Evolutionary conservation across 2,888 invertebrate genomes (phyloP), one percentile per base, ranked within the genome.

Genomic region (Lobophora halterata): DNA sequence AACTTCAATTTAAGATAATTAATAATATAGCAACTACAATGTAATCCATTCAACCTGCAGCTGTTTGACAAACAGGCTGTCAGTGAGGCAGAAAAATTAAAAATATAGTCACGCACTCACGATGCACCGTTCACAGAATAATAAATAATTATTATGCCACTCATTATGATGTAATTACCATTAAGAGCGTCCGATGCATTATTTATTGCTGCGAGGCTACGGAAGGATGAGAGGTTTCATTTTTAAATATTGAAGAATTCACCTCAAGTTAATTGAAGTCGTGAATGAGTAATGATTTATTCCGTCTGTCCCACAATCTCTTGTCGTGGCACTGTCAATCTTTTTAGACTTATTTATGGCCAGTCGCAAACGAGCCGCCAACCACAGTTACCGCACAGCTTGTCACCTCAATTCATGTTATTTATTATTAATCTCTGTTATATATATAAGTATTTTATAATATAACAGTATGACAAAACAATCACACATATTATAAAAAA

Each of bases 91-190:
- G 52, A 49, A 54, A 51, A 52, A 34, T 59, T 60, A 61, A 65
- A 69, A 71, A 67, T 68, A 73, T 65, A 49, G 66, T 65, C 67
- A 63, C 63, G 64, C 57, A 49, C 61, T 68, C 71, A 69, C 66
- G 67, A 61, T 44, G 56, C 71, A 71, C 64, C 49, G 47, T 55
- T 57, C 62, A 54, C 55, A 62, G 65, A 65, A 65, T 70, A 63
- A 66, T 66, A 71, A 71, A 78, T 71, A 73, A 71, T 72, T 71
- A 71, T 71, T 67, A 66, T 65, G 65, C 64, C 63, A 55, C 70
- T 79, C 73, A 76, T 80, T 79, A 78, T 65, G 60, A 61, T 62
- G 61, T 77, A 69, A 82, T 81, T 79, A 75, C 57, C 71, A 73
- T 78, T 69, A 68, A 71, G 75, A 60, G 61, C 61, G 57, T 43